A percentile compares a stretch with the other conserved stretches of the same genome.
Conservation (phyloP, 2,888 invertebrate species). For the Eumacrocentrus americanus region DNA sequence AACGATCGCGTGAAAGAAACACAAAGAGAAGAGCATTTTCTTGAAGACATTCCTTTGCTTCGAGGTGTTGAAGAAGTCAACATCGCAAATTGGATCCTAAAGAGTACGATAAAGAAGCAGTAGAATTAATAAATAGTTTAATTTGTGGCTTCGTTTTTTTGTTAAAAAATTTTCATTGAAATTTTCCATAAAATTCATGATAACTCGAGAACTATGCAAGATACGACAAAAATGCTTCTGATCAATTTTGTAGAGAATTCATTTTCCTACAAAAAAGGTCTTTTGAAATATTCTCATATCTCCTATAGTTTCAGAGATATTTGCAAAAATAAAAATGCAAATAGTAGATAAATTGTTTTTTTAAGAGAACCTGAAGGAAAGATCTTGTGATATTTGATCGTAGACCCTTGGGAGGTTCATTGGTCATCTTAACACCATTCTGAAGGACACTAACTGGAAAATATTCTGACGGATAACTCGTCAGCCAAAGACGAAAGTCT, state of each 20-base stretch:
- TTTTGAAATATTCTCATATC: no score
- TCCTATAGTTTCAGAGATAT: no score
- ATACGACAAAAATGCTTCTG: no score
- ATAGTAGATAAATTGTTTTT: background rate
- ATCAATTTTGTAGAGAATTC: no score
- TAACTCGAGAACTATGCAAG: no score
- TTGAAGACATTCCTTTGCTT: constrained; percentile 79
- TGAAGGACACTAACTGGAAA: constrained; percentile 92
- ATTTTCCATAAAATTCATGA: no score
- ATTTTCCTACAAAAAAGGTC: no score
- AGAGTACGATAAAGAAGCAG: background rate
- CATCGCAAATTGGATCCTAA: constrained; percentile 82
- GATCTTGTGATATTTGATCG: constrained; percentile 84
- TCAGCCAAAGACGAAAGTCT: constrained; percentile 93
- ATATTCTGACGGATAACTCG: constrained; percentile 88
- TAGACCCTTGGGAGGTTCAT: constrained; percentile 91
- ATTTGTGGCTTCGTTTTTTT: background rate
- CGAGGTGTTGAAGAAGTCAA: constrained; percentile 86
- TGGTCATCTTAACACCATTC: constrained; percentile 95
- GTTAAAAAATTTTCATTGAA: no score
- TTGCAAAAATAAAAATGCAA: no score
- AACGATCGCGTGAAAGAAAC: constrained; percentile 86
- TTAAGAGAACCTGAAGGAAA: constrained; percentile 66
- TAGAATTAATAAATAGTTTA: background rate
- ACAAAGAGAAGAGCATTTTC: constrained; percentile 82